Evolutionary conservation across 1,140 invertebrate genomes (phyloP).

Genomic region (Lamellibrachia luymesi): DNA sequence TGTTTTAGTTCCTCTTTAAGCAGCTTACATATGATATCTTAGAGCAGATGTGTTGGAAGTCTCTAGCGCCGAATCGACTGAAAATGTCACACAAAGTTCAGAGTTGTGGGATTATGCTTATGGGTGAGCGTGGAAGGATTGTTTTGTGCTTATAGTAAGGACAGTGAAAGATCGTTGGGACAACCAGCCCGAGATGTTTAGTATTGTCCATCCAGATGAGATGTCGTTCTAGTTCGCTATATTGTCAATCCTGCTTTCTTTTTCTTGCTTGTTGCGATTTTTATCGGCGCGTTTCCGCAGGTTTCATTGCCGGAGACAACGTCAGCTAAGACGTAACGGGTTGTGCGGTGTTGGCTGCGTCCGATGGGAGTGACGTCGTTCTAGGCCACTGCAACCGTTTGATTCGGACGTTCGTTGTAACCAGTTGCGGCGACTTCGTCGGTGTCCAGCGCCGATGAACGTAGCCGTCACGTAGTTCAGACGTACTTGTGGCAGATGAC

Average conservation of each 20-base stretch:
- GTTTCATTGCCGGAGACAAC: neutral
- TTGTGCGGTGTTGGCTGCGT: too few relatives aligned
- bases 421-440: neutral
- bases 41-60: neutral
- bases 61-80: neutral
- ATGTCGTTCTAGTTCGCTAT: neutral
- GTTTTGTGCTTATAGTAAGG: neutral
- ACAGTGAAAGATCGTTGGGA: neutral
- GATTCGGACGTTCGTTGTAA: neutral
- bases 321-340: neutral
- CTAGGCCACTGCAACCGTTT: neutral
- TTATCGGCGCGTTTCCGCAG: neutral
- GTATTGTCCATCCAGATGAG: too few relatives aligned
- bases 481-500: neutral
- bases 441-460: neutral
- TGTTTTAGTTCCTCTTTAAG: neutral
- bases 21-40: neutral
- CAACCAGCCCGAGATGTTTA: neutral
- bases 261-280: neutral
- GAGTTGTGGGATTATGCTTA: neutral
- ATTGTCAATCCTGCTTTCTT: neutral
- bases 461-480: neutral
- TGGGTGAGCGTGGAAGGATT: neutral
- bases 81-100: neutral
- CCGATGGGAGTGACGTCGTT: too few relatives aligned